phyloP scores from a whole-genome alignment of 2,113 vertebrate species.

The Nibea coibor region DNA sequence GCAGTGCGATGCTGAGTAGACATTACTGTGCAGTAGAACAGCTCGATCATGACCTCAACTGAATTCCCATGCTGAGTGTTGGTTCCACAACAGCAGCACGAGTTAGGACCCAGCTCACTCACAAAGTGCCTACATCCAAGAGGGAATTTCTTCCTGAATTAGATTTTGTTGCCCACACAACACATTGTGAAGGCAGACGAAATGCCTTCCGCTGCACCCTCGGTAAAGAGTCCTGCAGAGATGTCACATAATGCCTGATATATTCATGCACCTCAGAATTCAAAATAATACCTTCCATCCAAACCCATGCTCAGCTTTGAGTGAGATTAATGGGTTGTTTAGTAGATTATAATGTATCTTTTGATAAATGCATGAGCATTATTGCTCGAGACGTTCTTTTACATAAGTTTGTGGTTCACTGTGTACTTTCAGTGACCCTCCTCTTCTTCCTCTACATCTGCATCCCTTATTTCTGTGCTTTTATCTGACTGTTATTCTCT shows the following conservation, averaged over 20 bases:
- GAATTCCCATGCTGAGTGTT: background rate
- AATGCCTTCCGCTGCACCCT: too few relatives aligned
- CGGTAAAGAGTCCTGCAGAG: background rate
- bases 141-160: background rate
- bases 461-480: background rate
- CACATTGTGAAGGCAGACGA: background rate
- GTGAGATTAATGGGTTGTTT: background rate
- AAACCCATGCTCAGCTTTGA: background rate
- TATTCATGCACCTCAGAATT: background rate
- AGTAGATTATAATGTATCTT: background rate
- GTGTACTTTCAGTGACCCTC: background rate
- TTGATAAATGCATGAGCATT: background rate
- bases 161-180: background rate
- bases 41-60: background rate
- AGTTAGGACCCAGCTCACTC: background rate
- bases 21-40: background rate
- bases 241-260: background rate
- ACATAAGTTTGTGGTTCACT: background rate
- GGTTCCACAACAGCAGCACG: background rate
- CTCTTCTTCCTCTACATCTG: background rate
- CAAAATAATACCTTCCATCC: background rate
- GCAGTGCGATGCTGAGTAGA: background rate
- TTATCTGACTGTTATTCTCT: background rate
- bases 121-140: background rate
- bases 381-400: background rate